Percentiles rank a stretch among this genome's conserved stretches.
Conservation (phyloP, 2,113 vertebrate species). For the Orycteropus afer region DNA sequence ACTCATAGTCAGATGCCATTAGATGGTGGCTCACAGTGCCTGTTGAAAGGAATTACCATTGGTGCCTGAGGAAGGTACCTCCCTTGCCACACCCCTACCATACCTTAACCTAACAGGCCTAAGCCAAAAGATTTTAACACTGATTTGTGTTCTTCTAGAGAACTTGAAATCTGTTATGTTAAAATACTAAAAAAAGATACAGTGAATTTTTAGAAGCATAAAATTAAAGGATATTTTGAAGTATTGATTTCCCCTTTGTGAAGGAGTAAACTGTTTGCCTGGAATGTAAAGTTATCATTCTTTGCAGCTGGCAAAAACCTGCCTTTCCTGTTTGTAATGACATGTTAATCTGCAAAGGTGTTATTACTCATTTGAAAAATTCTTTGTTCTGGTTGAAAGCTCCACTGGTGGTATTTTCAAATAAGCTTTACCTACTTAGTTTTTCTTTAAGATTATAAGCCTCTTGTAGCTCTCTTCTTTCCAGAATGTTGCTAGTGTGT, state of each 20-base stretch:
- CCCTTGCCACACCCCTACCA: neutral
- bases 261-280: conserved; percentile 57
- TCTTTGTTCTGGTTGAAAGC: conserved; percentile 86
- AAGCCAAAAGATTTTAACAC: neutral
- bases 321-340: conserved; percentile 85
- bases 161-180: neutral
- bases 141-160: neutral
- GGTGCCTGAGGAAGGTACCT: neutral
- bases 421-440: conserved; percentile 71
- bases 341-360: conserved; percentile 76
- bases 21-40: neutral
- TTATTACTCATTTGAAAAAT: conserved; percentile 84
- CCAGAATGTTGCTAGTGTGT: conserved; percentile 65
- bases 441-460: conserved; percentile 73
- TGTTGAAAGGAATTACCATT: neutral
- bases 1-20: neutral
- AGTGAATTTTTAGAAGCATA: conserved; percentile 10
- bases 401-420: conserved; percentile 77
- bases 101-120: neutral
- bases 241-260: conserved; percentile 42
- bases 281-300: conserved; percentile 73
- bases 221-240: conserved; percentile 1
- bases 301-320: conserved; percentile 82
- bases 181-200: neutral
- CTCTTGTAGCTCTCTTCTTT: conserved; percentile 71